Evolutionary conservation across 2,113 vertebrate species (phyloP).

Genomic region (Chaenocephalus aceratus): DNA sequence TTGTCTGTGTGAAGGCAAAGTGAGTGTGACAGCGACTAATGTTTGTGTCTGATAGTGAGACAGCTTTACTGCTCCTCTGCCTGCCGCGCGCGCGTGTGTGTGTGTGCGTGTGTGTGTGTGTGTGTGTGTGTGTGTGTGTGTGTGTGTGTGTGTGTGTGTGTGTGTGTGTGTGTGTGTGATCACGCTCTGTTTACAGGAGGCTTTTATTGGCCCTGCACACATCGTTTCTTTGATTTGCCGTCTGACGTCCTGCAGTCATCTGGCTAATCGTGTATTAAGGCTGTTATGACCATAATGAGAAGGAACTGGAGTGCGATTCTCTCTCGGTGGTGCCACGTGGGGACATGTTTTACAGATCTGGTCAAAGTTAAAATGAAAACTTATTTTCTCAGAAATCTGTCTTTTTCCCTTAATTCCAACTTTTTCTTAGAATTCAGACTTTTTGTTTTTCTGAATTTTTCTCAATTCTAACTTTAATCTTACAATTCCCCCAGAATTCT

Average conservation of each 20-base stretch:
- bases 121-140: constrained; percentile 47
- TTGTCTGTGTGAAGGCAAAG: constrained; percentile 63
- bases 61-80: constrained; percentile 64
- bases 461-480: too few species aligned
- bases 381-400: background rate
- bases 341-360: too few species aligned
- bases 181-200: constrained; percentile 57
- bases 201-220: constrained; percentile 43
- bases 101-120: constrained; percentile 50
- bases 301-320: constrained; percentile 6
- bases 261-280: constrained; percentile 35
- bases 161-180: constrained; percentile 52
- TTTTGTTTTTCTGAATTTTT: too few species aligned
- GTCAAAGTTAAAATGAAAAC: too few species aligned
- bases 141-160: constrained; percentile 51
- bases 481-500: too few species aligned
- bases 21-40: constrained; percentile 73
- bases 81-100: constrained; percentile 34
- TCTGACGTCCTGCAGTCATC: constrained; percentile 22
- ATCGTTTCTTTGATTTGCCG: constrained; percentile 41
- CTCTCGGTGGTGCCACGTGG: background rate
- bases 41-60: constrained; percentile 69
- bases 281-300: constrained; percentile 29
- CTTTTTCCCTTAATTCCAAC: background rate
- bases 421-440: too few species aligned